Conservation (phyloP, 2,888 invertebrate species). For the Eudemis profundana region DNA sequence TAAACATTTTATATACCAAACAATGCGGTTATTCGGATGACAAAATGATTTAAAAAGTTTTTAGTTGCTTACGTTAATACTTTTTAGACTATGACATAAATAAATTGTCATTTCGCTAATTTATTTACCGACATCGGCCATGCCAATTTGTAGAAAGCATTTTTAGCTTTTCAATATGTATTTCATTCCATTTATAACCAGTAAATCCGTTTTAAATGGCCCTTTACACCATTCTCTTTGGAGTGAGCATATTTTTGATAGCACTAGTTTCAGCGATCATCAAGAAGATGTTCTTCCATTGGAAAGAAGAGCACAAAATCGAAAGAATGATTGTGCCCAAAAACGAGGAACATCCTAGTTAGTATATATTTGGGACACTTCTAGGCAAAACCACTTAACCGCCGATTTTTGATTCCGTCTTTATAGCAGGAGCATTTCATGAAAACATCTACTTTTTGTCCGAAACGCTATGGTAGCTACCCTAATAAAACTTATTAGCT, state of each 20-base stretch:
- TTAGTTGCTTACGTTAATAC: no score
- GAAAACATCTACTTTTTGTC: no score
- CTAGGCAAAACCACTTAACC: no score
- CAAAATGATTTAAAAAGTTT: no score
- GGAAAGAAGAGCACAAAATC: constrained; percentile 76
- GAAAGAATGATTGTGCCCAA: constrained; percentile 58
- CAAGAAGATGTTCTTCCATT: constrained; percentile 78
- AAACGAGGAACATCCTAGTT: constrained; percentile 69
- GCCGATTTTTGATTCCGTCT: no score
- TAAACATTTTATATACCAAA: no score
- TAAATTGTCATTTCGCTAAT: background rate
- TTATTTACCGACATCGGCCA: constrained; percentile 33
- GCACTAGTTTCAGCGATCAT: constrained; percentile 75
- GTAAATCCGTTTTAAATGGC: constrained; percentile 63
- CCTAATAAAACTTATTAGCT: no score
- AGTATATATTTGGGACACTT: no score
- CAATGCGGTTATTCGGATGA: no score
- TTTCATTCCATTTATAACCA: constrained; percentile 23
- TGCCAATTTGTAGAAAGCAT: constrained; percentile 24
- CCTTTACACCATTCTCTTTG: constrained; percentile 76
- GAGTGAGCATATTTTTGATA: constrained; percentile 78
- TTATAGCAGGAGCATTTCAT: no score
- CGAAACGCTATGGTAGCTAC: no score
- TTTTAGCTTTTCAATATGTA: constrained; percentile 40
- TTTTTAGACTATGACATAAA: background rate